A percentile compares a stretch with the other conserved stretches of the same genome.
Conservation (phyloP, 2,888 invertebrate species). For the Cyclophora punctaria region DNA sequence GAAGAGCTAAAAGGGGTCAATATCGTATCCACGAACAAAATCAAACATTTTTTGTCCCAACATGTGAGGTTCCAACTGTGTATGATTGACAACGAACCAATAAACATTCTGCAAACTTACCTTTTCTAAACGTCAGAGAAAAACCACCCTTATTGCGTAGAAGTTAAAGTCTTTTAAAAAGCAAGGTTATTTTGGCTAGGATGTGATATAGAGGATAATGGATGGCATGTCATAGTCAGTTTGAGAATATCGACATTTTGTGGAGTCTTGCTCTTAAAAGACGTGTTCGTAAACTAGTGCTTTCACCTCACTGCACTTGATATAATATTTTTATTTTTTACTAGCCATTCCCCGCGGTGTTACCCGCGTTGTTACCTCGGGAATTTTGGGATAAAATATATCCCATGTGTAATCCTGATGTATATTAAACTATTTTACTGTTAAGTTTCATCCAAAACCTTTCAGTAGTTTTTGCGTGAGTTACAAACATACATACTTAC, state of each 20-base stretch:
- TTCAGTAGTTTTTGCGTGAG: no score
- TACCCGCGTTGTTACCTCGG: no score
- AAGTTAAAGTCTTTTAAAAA: neutral
- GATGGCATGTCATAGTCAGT: constrained; percentile 18
- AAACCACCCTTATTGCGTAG: neutral
- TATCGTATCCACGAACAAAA: no score
- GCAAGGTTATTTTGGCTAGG: neutral
- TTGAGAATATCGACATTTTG: constrained; percentile 3
- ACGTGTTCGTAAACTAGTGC: constrained; percentile 9
- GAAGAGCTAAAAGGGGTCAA: no score
- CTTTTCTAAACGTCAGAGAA: neutral
- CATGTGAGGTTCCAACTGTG: neutral
- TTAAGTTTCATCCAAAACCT: no score
- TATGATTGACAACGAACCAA: neutral
- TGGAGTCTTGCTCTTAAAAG: constrained; percentile 4
- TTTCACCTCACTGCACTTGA: neutral
- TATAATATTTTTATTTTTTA: no score
- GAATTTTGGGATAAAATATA: no score
- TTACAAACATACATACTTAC: no score
- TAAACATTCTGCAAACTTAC: neutral
- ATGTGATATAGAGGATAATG: constrained; percentile 12
- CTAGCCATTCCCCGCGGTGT: no score
- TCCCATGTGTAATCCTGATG: no score
- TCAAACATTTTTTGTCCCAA: neutral
- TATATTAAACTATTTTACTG: no score